Base-by-base conservation (phyloP, 2,113 vertebrate genomes). In the Xiphorhynchus elegans region DNA sequence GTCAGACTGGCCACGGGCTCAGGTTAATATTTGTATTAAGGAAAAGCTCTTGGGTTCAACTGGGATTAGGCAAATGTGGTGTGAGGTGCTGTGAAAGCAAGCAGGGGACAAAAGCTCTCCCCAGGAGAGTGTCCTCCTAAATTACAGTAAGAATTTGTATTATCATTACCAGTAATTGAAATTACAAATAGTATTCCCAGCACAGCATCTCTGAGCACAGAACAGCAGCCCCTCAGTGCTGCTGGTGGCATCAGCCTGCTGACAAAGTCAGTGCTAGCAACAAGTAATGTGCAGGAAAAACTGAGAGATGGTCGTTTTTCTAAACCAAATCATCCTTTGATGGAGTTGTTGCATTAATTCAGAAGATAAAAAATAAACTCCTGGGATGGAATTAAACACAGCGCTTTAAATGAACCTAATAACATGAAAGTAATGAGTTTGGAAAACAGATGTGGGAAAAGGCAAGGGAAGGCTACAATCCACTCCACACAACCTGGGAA, bases 391-490 rank as follows among this genome's bases (percentile, higher is more conserved):
- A 97, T 96, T 83, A 97, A 98, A 97, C 87, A 60, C 70, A 28
- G 26, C 0, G 16, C 76, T 91, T 93, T 66, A 89, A 97, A 97
- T 76, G 97, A 97, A 96, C 84, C 93, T 97, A 98, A 87, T 97
- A 98, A 98, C 97, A 94, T 96, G 97, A 96, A 97, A 98, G 96
- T 97, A 98, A 98, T 91, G 97, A 98, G 96, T 91, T 98, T 98
- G 97, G 97, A 97, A 98, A 98, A 97, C 98, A 98, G 98, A 98
- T 98, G 98, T 98, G 97, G 97, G 90, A 77, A 95, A 94, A 87
- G 68, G 82, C 95, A 87, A 95, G 94, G 73, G 55, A 89, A 88
- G 84, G 96, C 96, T 97, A 68, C 95, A 93, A 86, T 68, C 66
- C 92, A 53, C 97, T 90, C 96, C 87, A 90, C 53, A 28, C 97